Conservation (phyloP, 2,888 invertebrate genomes). For the Calephelis perditalis region DNA sequence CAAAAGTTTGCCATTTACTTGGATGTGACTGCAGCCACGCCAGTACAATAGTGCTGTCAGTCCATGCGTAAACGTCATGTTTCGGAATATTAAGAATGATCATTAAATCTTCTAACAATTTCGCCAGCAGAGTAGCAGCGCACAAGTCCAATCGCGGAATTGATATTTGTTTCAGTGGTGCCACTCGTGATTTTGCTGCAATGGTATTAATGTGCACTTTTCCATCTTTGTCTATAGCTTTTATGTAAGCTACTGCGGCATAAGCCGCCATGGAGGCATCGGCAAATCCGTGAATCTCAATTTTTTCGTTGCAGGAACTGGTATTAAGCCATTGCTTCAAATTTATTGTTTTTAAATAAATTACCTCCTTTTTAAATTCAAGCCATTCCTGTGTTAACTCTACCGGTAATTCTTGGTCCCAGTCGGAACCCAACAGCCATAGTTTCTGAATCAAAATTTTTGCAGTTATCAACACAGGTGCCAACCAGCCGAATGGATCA, state of each 20-base stretch:
- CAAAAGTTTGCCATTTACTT: conserved; percentile 31
- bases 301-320: not conserved
- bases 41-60: conserved; percentile 33
- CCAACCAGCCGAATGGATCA: conserved; percentile 2
- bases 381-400: not conserved
- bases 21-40: conserved; percentile 33
- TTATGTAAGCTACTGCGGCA: not conserved
- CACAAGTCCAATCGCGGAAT: conserved; percentile 24
- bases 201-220: conserved; percentile 18
- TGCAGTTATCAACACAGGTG: conserved; percentile 15
- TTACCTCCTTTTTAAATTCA: not conserved
- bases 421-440: conserved; percentile 22
- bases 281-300: not conserved
- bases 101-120: no score
- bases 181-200: conserved; percentile 23
- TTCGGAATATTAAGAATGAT: conserved; percentile 8
- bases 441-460: conserved; percentile 29
- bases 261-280: not conserved
- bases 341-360: not conserved
- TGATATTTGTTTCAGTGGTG: conserved; percentile 22
- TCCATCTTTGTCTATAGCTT: conserved; percentile 1
- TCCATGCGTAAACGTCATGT: conserved; percentile 30
- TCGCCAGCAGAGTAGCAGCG: no score
- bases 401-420: conserved; percentile 23
- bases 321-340: not conserved